phyloP scores from a whole-genome alignment of 2,797 vertebrate genomes.

The Peromyscus aztecus region DNA sequence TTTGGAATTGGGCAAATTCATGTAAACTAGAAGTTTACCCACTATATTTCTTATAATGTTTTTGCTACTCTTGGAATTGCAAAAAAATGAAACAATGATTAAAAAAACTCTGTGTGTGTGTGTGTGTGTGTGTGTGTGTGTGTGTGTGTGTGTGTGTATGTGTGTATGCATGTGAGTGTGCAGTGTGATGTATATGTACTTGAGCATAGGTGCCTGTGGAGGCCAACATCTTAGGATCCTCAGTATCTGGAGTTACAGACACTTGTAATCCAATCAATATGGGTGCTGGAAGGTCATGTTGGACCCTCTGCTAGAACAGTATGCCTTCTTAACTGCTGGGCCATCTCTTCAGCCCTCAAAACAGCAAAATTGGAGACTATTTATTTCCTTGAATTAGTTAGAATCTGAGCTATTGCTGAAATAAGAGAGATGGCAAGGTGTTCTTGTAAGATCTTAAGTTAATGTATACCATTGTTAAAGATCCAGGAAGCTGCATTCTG shows the following conservation, averaged over 20 bases:
- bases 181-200: neutral
- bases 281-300: neutral
- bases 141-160: too few species aligned
- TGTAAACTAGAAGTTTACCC: neutral
- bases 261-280: neutral
- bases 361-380: neutral
- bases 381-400: neutral
- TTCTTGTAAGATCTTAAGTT: neutral
- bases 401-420: constrained; percentile 58
- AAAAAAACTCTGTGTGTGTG: neutral
- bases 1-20: constrained; percentile 47
- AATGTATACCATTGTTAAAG: neutral
- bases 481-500: neutral
- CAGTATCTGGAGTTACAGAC: neutral
- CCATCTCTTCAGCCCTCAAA: neutral
- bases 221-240: neutral
- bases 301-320: neutral
- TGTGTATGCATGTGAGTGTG: neutral
- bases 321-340: neutral
- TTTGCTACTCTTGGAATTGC: constrained; percentile 5
- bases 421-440: neutral
- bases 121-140: too few species aligned
- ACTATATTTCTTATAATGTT: neutral
- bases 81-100: constrained; percentile 28
- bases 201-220: neutral